Percentiles rank a stretch among this genome's conserved stretches.
Conservation (phyloP, 2,888 invertebrate species). For the Molorchus minor region DNA sequence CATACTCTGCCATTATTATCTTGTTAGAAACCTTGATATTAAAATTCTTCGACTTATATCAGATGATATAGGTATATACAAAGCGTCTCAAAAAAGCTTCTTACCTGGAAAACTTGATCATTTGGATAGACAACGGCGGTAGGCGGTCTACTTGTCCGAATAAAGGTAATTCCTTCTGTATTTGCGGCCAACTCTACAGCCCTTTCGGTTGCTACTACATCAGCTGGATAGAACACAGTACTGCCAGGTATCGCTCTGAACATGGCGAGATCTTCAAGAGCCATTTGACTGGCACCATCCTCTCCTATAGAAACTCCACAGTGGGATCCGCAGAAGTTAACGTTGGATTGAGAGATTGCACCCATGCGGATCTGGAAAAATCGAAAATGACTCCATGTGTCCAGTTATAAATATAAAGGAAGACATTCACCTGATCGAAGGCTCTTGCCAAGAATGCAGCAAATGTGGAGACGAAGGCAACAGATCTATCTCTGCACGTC, state of each 20-base stretch:
- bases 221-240: constrained; percentile 82
- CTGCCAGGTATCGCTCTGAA: constrained; percentile 90
- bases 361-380: constrained; percentile 90
- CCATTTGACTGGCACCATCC: constrained; percentile 99
- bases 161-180: constrained; percentile 87
- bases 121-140: constrained; percentile 86
- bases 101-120: constrained; percentile 79
- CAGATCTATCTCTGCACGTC: constrained; percentile 90
- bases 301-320: constrained; percentile 98
- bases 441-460: constrained; percentile 97
- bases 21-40: too few species aligned
- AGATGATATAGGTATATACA: too few species aligned
- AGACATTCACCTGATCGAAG: constrained; percentile 81
- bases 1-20: too few species aligned
- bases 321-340: constrained; percentile 95
- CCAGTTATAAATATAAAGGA: not conserved
- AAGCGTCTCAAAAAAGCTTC: too few species aligned
- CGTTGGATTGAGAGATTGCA: constrained; percentile 96
- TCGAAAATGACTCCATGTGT: too few species aligned
- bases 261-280: constrained; percentile 94
- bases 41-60: too few species aligned
- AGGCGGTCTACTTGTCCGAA: constrained; percentile 93
- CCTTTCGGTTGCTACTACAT: constrained; percentile 93
- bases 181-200: constrained; percentile 96
- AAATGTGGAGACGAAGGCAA: constrained; percentile 96